Evolutionary conservation across 2,888 invertebrate genomes (phyloP).

Genomic region (Antitype chi): DNA sequence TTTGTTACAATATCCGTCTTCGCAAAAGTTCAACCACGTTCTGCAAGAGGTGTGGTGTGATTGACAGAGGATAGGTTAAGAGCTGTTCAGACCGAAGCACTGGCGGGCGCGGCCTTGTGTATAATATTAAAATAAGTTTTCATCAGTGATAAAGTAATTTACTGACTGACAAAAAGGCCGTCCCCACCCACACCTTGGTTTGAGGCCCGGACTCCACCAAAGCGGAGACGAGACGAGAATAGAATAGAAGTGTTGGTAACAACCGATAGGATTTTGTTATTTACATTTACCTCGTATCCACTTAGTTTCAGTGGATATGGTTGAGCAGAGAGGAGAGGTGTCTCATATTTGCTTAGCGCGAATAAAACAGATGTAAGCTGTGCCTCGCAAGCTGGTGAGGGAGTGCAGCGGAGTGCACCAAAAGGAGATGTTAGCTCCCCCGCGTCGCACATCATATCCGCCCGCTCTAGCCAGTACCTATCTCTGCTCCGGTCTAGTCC

Average conservation of each 20-base stretch:
- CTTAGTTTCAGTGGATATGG: background rate
- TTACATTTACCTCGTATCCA: background rate
- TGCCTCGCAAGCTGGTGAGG: no score
- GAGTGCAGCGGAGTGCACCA: background rate
- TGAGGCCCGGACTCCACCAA: background rate
- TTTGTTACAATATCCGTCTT: conserved; percentile 56
- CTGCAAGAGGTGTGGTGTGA: conserved; percentile 35
- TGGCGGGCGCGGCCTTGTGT: background rate
- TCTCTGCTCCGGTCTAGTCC: background rate
- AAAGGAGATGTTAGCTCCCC: background rate
- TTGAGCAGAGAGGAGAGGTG: background rate
- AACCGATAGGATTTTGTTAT: background rate
- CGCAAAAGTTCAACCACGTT: conserved; percentile 35
- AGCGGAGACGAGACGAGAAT: background rate
- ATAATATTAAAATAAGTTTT: background rate
- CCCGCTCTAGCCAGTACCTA: no score
- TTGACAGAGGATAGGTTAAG: background rate
- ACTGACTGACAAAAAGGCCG: background rate
- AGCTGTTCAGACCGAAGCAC: background rate
- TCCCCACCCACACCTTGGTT: no score
- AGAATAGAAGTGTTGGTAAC: background rate
- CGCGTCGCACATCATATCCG: no score
- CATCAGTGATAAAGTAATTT: background rate
- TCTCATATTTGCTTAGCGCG: background rate
- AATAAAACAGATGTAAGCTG: background rate